Evolutionary conservation across 1,140 invertebrate species (phyloP).

Genomic region (Caenorhabditis inopinata): DNA sequence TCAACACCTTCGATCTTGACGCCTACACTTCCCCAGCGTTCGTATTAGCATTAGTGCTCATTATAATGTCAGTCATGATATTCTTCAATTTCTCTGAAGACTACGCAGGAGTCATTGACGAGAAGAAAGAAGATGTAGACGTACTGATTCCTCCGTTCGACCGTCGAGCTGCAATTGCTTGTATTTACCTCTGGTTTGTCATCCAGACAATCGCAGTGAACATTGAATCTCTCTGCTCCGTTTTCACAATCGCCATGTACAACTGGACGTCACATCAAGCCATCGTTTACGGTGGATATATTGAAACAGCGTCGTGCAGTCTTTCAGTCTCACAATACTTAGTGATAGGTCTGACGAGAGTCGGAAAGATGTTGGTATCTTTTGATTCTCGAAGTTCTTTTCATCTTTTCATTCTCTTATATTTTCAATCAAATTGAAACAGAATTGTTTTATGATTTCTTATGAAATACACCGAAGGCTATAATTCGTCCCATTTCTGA

Average conservation of each 20-base stretch:
- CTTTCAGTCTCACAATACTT: slow-evolving; percentile 35
- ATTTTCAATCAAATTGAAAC: too few species aligned
- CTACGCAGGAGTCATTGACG: slow-evolving; percentile 31
- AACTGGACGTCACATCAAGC: slow-evolving; percentile 41
- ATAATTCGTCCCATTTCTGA: too few species aligned
- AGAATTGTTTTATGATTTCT: too few species aligned
- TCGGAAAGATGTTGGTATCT: slow-evolving; percentile 40
- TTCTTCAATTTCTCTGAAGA: slow-evolving; percentile 33
- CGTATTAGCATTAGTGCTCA: neutral
- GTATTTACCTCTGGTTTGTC: slow-evolving; percentile 43
- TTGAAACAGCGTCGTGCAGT: slow-evolving; percentile 24
- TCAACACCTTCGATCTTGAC: slow-evolving; percentile 33
- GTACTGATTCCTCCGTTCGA: slow-evolving; percentile 35
- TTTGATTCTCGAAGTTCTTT: too few species aligned
- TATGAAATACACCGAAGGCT: too few species aligned
- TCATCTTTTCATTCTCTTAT: too few species aligned
- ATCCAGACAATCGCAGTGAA: slow-evolving; percentile 29
- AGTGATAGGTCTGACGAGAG: slow-evolving; percentile 28
- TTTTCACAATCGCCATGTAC: slow-evolving; percentile 40
- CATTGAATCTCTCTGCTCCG: slow-evolving; percentile 35
- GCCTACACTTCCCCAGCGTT: slow-evolving; percentile 38
- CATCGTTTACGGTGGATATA: slow-evolving; percentile 36
- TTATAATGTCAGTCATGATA: slow-evolving; percentile 26
- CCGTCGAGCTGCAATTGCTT: slow-evolving; percentile 15
- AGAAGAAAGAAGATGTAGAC: slow-evolving; percentile 33